Evolutionary conservation across 1,140 invertebrate species (phyloP).

Genomic region (Aphelinus certus): DNA sequence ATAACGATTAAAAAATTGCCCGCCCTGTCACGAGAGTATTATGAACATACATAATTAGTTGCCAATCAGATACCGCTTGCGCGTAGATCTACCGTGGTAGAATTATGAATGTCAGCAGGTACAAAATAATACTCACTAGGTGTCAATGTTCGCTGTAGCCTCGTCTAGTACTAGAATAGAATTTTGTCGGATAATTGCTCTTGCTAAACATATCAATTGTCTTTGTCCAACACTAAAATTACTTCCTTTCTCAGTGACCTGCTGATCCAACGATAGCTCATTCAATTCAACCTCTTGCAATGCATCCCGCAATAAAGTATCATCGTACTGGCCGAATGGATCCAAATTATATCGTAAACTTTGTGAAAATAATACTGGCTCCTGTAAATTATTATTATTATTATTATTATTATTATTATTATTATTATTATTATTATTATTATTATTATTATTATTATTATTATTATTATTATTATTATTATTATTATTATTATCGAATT

Average conservation of each 20-base stretch:
- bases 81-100: neutral
- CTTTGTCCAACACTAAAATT: constrained; percentile 88
- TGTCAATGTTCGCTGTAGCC: constrained; percentile 79
- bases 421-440: too few species aligned
- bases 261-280: constrained; percentile 69
- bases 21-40: neutral
- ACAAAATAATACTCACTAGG: constrained; percentile 65
- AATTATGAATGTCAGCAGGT: neutral
- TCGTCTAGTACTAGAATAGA: constrained; percentile 77
- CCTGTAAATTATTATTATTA: constrained; percentile 59
- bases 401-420: too few species aligned
- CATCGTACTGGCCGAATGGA: constrained; percentile 77
- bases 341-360: constrained; percentile 86
- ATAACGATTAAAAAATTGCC: neutral
- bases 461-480: too few species aligned
- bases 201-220: constrained; percentile 84
- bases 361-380: constrained; percentile 83
- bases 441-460: too few species aligned
- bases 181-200: constrained; percentile 81
- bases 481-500: too few species aligned
- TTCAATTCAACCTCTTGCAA: constrained; percentile 69
- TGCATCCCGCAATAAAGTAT: constrained; percentile 69
- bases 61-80: too few species aligned
- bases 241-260: constrained; percentile 76
- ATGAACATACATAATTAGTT: too few species aligned